phyloP scores from a whole-genome alignment of 2,888 invertebrate genomes.

The Timema cristinae region DNA sequence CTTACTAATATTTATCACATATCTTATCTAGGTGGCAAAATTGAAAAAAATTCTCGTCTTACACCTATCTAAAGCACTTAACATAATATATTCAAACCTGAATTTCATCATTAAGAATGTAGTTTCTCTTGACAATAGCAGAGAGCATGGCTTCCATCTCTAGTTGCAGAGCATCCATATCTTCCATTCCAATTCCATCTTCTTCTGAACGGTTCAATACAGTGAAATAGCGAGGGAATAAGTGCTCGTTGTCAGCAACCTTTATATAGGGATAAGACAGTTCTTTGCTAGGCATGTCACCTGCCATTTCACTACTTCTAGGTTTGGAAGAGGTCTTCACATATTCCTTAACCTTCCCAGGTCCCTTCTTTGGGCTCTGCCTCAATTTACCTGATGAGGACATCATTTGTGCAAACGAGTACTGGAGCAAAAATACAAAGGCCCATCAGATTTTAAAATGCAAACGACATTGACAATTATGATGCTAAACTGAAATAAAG shows the following conservation, averaged over 20 bases:
- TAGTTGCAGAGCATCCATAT: constrained; percentile 79
- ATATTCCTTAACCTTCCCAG: constrained; percentile 19
- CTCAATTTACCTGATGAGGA: constrained; percentile 26
- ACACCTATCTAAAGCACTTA: too few relatives aligned
- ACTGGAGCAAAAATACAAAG: too few relatives aligned
- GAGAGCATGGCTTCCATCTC: constrained; percentile 84
- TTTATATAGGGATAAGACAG: constrained; percentile 59
- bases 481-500: too few relatives aligned
- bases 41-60: too few relatives aligned
- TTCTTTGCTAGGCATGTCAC: constrained; percentile 22
- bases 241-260: constrained; percentile 62
- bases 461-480: too few relatives aligned
- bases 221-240: constrained; percentile 59
- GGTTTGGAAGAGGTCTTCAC: constrained; percentile 21
- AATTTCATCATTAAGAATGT: constrained; percentile 57
- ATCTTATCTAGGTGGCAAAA: too few relatives aligned
- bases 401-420: constrained; percentile 11
- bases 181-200: constrained; percentile 80
- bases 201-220: constrained; percentile 63
- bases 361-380: constrained; percentile 29
- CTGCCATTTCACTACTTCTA: background rate
- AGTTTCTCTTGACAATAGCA: constrained; percentile 72
- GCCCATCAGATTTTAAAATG: too few relatives aligned
- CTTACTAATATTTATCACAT: too few relatives aligned
- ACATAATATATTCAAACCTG: constrained; percentile 38